Percentiles rank a stretch among this genome's conserved stretches.
Conservation (phyloP, 2,113 vertebrate species). For the Barbus barbus region DNA sequence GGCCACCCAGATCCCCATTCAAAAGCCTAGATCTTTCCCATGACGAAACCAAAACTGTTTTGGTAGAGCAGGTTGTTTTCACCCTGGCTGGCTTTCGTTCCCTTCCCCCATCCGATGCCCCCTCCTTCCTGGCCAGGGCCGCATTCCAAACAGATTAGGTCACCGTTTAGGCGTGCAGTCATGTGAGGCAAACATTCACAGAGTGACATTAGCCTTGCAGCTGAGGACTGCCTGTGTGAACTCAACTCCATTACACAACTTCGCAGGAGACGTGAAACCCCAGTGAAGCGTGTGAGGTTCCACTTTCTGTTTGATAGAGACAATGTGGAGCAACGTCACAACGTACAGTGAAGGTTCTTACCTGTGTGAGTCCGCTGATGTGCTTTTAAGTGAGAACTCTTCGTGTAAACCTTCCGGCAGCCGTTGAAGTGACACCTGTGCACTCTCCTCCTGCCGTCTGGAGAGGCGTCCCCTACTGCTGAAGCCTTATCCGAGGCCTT, state of each 20-base stretch:
- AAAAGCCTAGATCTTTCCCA: slow-evolving; percentile 66
- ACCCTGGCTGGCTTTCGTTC: slow-evolving; percentile 66
- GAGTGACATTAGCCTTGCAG: slow-evolving; percentile 49
- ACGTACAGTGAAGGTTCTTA: slow-evolving; percentile 71
- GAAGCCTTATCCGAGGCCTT: slow-evolving; percentile 90
- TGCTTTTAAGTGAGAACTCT: slow-evolving; percentile 99
- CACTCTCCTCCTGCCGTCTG: slow-evolving; percentile 89
- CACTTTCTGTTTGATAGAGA: not conserved
- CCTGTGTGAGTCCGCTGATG: slow-evolving; percentile 99
- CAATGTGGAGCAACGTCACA: not conserved
- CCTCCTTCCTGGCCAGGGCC: slow-evolving; percentile 58
- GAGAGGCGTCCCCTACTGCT: slow-evolving; percentile 84
- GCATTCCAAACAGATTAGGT: slow-evolving; percentile 82
- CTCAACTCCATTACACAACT: slow-evolving; percentile 77
- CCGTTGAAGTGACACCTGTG: slow-evolving; percentile 98
- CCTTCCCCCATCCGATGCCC: slow-evolving; percentile 20
- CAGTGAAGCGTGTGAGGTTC: not conserved
- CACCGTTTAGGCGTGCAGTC: slow-evolving; percentile 78
- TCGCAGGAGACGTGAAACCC: slow-evolving; percentile 36
- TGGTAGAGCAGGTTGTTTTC: slow-evolving; percentile 70
- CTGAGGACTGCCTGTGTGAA: slow-evolving; percentile 68
- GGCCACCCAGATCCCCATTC: slow-evolving; percentile 62
- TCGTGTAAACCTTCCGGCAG: slow-evolving; percentile 99
- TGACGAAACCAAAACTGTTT: slow-evolving; percentile 77
- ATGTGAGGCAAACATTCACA: slow-evolving; percentile 74